Evolutionary conservation across 2,888 invertebrate genomes (phyloP).

Genomic region (Endomychus coccineus): DNA sequence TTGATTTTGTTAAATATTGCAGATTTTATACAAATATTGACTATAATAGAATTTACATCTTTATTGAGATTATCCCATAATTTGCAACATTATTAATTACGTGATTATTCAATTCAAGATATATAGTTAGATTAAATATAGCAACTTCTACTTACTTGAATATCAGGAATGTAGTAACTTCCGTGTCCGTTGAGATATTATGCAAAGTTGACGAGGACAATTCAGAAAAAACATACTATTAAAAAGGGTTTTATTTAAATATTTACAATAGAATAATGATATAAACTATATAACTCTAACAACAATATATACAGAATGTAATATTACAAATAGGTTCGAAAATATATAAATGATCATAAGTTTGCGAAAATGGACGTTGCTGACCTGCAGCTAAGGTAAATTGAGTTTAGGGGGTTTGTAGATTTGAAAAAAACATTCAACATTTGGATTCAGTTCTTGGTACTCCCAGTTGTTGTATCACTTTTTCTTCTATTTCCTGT

Average conservation of each 20-base stretch:
- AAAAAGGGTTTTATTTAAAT: slow-evolving; percentile 17
- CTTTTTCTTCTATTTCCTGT: slow-evolving; percentile 45
- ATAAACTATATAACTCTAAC: slow-evolving; percentile 44
- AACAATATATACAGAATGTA: slow-evolving; percentile 39
- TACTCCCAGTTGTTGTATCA: slow-evolving; percentile 43
- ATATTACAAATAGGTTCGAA: slow-evolving; percentile 31
- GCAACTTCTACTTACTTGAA: too few relatives aligned
- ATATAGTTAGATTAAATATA: too few relatives aligned
- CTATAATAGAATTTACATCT: too few relatives aligned
- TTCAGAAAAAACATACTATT: too few relatives aligned
- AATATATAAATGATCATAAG: slow-evolving; percentile 28
- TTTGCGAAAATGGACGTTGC: slow-evolving; percentile 34
- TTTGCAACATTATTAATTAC: too few relatives aligned
- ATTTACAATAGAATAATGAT: slow-evolving; percentile 37
- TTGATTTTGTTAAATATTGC: too few relatives aligned
- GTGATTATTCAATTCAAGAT: too few relatives aligned
- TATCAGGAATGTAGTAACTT: too few relatives aligned
- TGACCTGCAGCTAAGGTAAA: slow-evolving; percentile 32
- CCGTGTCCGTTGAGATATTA: too few relatives aligned
- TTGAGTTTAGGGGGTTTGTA: slow-evolving; percentile 9
- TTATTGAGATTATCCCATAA: too few relatives aligned
- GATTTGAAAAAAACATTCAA: slow-evolving; percentile 19
- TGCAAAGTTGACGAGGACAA: too few relatives aligned
- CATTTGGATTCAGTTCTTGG: slow-evolving; percentile 43
- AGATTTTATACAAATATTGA: too few relatives aligned